Conservation (phyloP, 2,113 vertebrate genomes). For the Apodemus sylvaticus region DNA sequence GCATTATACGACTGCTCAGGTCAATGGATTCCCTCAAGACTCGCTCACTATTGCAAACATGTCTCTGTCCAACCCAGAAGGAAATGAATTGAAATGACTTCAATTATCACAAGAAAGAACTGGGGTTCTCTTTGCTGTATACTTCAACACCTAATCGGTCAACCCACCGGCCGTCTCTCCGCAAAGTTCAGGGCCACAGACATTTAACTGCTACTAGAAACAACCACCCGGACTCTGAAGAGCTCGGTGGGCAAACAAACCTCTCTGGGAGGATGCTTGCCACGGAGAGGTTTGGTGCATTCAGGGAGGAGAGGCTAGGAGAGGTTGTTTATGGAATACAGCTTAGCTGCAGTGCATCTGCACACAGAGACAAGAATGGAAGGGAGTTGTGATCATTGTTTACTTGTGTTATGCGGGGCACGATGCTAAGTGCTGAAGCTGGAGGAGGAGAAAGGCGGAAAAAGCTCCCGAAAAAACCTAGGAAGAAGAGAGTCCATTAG, state of each 20-base stretch:
- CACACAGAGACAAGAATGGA: not conserved
- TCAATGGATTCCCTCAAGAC: conserved; percentile 87
- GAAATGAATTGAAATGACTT: conserved; percentile 88
- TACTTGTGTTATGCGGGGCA: too few species aligned
- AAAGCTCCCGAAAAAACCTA: not conserved
- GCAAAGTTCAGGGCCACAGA: conserved; percentile 71
- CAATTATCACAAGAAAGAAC: conserved; percentile 84
- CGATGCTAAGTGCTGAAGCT: not conserved
- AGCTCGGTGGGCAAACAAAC: conserved; percentile 59
- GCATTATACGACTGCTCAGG: conserved; percentile 83
- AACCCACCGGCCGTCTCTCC: conserved; percentile 74
- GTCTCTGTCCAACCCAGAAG: conserved; percentile 84
- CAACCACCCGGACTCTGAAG: conserved; percentile 36
- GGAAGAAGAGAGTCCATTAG: too few species aligned
- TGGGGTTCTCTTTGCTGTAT: conserved; percentile 64
- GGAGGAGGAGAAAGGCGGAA: not conserved
- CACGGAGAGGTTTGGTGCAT: conserved; percentile 45
- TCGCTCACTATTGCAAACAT: conserved; percentile 85
- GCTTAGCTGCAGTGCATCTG: conserved; percentile 37
- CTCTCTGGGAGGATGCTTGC: conserved; percentile 65
- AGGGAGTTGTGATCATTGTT: not conserved
- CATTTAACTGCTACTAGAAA: conserved; percentile 69
- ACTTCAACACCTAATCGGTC: conserved; percentile 79
- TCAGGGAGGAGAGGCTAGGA: conserved; percentile 60
- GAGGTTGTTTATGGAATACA: conserved; percentile 73